Evolutionary conservation across 2,113 vertebrate species (phyloP), one percentile per base, ranked within the genome.

Genomic region (Alethe castanea): DNA sequence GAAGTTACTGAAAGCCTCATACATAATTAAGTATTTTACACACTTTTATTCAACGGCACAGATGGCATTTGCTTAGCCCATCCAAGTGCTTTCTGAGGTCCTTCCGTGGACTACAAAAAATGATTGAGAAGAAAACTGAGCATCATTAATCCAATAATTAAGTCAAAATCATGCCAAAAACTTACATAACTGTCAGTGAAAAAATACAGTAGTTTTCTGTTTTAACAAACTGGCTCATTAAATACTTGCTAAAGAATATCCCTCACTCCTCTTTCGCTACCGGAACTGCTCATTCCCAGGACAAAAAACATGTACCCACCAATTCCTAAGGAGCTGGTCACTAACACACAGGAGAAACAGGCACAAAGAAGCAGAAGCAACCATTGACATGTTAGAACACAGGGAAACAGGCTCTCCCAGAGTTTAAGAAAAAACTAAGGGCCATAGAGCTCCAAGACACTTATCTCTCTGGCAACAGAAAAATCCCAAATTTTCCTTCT

Each of bases 1-100:
- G 90, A 95, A 90, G 81, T 80, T 90, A 88, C 61, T 69, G 79
- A 92, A 95, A 93, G 78, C 53, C 74, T 92, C 82, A 87, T 76
- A 69, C 78, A 90, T 96, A 95, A 95, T 95, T 89, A 95, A 96
- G 65, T 94, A 91, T 95, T 95, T 94, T 90, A 94, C 61, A 93
- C 82, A 94, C 45, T 81, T 87, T 77, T 92, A 79, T 96, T 95
- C 93, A 91, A n/a, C 87, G 82, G 84, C 84, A 95, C 95, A 96
- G 95, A 95, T 94, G 91, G 95, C 82, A 95, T 93, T 95, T 94
- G 85, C 91, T 95, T 73, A 93, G 73, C 54, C 91, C 62, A 91
- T 81, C 65, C 85, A 95, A 91, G 62, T 66, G 74, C 35, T 92
- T 96, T 92, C 80, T 69, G 64, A 95, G 74, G 71, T 85, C 93